Evolutionary conservation across 2,797 vertebrate species (phyloP).

Genomic region (Molossus alvarezi): DNA sequence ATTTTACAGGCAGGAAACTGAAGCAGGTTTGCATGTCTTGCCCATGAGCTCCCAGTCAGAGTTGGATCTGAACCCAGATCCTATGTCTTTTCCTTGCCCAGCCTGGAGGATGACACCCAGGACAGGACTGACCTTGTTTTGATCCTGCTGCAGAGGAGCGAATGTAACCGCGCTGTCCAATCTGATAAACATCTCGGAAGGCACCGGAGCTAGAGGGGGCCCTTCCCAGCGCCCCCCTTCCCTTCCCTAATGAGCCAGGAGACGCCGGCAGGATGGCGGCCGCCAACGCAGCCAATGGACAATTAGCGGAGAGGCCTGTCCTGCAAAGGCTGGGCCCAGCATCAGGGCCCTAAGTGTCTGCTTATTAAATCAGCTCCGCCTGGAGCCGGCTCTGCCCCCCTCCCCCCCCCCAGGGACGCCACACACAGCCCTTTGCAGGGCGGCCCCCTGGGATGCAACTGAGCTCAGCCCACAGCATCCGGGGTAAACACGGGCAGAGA

Average conservation of each 20-base stretch:
- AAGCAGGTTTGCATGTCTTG: background rate
- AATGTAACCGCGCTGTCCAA: slow-evolving; percentile 65
- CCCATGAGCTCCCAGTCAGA: background rate
- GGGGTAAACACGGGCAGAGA: slow-evolving; percentile 77
- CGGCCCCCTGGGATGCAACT: slow-evolving; percentile 83
- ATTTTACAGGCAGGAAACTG: background rate
- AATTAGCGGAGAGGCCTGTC: slow-evolving; percentile 91
- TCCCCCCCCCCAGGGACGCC: slow-evolving; percentile 37
- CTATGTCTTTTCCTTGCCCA: background rate
- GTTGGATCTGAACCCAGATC: background rate
- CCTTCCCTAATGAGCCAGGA: slow-evolving; percentile 91
- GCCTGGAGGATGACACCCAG: background rate
- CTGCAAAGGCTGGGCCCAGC: slow-evolving; percentile 88
- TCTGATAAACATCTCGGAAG: slow-evolving; percentile 80
- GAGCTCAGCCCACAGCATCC: slow-evolving; percentile 68
- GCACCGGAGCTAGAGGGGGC: slow-evolving; percentile 39
- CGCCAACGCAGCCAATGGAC: slow-evolving; percentile 89
- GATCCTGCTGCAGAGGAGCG: background rate
- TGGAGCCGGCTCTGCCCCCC: slow-evolving; percentile 80
- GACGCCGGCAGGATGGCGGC: slow-evolving; percentile 91
- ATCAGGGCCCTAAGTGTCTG: slow-evolving; percentile 91
- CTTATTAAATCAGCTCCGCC: slow-evolving; percentile 92
- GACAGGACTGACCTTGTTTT: slow-evolving; percentile 54
- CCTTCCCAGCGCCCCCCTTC: slow-evolving; percentile 64
- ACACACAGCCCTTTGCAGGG: slow-evolving; percentile 73